Conservation (phyloP, 2,888 invertebrate genomes). For the Lasioglossum zephyrum region DNA sequence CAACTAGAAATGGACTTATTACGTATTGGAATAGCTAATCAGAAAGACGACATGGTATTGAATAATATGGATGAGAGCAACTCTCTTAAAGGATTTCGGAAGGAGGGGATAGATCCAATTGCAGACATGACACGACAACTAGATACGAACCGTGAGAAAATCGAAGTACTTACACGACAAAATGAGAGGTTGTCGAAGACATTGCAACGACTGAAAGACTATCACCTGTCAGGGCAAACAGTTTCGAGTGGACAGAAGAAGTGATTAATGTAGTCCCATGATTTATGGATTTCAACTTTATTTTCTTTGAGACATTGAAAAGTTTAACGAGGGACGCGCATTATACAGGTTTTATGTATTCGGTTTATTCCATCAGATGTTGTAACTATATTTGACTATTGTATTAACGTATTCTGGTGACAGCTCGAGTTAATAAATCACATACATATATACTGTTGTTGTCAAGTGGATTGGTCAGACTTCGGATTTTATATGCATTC, state of each 20-base stretch:
- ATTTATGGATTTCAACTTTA: not conserved
- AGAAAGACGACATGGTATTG: constrained; percentile 4
- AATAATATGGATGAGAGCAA: constrained; percentile 3
- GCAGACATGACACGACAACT: constrained; percentile 71
- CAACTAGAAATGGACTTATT: constrained; percentile 24
- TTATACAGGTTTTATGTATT: not conserved
- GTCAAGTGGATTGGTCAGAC: not conserved
- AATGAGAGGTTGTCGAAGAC: constrained; percentile 72
- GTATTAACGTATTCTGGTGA: not conserved
- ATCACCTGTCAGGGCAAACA: constrained; percentile 55
- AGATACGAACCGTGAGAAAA: constrained; percentile 67
- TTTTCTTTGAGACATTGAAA: not conserved
- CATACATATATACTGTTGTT: not conserved
- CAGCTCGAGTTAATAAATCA: not conserved
- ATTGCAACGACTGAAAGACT: constrained; percentile 49
- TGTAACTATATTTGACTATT: not conserved
- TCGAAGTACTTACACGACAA: constrained; percentile 66
- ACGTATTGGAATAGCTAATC: not conserved
- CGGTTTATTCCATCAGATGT: not conserved
- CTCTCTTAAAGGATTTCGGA: constrained; percentile 33
- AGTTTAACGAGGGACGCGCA: not conserved
- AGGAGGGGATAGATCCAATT: constrained; percentile 64
- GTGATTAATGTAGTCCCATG: constrained; percentile 16
- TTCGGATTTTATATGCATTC: not conserved
- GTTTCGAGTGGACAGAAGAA: constrained; percentile 45